Base-by-base conservation (phyloP, 2,113 vertebrate genomes). In the Etheostoma cragini region DNA sequence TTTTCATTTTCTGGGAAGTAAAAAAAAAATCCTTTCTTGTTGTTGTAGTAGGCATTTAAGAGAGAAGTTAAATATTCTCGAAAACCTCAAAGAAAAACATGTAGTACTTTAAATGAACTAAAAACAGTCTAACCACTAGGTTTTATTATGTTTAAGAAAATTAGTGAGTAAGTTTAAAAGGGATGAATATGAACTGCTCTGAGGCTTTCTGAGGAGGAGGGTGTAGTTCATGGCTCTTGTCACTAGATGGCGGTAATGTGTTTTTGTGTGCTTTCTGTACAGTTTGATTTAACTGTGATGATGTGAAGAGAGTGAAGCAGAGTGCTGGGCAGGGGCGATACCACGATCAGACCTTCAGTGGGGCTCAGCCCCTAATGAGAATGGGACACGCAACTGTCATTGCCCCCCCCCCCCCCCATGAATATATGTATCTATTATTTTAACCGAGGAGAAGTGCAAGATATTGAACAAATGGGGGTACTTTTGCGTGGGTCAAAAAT, bases 211-310 rank as follows among this genome's bases (percentile, higher is more conserved):
- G 16, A 8, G 45, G 21, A 54, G 16, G 22, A 77, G 16, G 46
- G 0, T 67, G 52, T 46, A 45, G 53, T 30, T 52, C 14, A 3
- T 19, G 14, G 1, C 3, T 63, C 0, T 0, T 3, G 42, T 1
- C 74, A 47, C 74, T n/a, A 47, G 68, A 38, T 53, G 68, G 24
- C 0, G 12, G 24, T n/a, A 24, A 24, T 2, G n/a, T n/a, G 22
- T 12, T 21, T 4, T 17, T 63, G n/a, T n/a, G n/a, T 24, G 8
- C 33, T 22, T 52, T 14, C 15, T 58, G 69, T 42, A 24, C 21
- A 2, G 13, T 42, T 17, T 24, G 0, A 11, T 24, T 42, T 38
- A 0, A 42, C 56, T 61, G 46, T 60, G 56, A 24, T 22, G 46
- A 8, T 35, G 45, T 26, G 26, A 26, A 26, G 26, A 26, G 26